phyloP scores from a whole-genome alignment of 2,113 vertebrate species.

The Mus spicilegus region DNA sequence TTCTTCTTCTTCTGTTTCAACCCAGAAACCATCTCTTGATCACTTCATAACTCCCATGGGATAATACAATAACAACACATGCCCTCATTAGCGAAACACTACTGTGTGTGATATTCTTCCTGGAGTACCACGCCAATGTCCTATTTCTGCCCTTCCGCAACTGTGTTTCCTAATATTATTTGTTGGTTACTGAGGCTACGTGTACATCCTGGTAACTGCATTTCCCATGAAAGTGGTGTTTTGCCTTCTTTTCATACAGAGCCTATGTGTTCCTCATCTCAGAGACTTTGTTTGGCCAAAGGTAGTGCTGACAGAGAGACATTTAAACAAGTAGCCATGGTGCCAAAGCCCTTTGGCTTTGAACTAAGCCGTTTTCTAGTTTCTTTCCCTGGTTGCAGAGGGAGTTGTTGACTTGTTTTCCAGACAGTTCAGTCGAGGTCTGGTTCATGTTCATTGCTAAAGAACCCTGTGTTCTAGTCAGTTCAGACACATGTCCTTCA shows the following conservation, averaged over 20 bases:
- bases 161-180: background rate
- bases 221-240: background rate
- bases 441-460: too few species aligned
- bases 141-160: background rate
- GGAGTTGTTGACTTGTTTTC: background rate
- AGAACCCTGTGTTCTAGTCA: background rate
- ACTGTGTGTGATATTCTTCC: background rate
- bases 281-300: conserved; percentile 1
- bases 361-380: background rate
- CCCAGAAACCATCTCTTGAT: background rate
- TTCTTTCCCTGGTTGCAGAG: background rate
- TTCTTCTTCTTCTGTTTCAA: background rate
- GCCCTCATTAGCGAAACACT: background rate
- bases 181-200: background rate
- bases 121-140: background rate
- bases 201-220: background rate
- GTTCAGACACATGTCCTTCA: background rate
- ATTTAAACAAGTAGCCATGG: conserved; percentile 39
- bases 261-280: background rate
- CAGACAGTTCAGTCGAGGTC: background rate
- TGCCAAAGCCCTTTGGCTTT: background rate
- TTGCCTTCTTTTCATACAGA: background rate
- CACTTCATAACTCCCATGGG: background rate
- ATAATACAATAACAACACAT: background rate
- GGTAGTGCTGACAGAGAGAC: conserved; percentile 11